phyloP scores from a whole-genome alignment of 2,797 vertebrate genomes.

The Tachyglossus aculeatus region DNA sequence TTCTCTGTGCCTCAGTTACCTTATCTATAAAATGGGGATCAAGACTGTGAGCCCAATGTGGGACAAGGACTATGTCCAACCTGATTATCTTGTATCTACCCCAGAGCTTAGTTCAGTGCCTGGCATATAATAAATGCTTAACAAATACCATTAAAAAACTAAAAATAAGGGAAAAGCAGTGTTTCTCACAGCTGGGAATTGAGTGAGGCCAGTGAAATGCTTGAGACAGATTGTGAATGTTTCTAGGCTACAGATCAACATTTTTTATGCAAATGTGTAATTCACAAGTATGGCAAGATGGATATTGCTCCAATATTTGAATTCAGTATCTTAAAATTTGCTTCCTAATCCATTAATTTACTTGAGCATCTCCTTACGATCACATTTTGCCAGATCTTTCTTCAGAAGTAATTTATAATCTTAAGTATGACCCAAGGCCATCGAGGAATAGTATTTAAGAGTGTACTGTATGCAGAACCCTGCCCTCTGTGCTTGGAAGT shows the following conservation, averaged over 20 bases:
- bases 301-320: slow-evolving; percentile 51
- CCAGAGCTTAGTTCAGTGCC: too few relatives aligned
- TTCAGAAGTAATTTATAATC: slow-evolving; percentile 31
- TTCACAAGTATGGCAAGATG: slow-evolving; percentile 57
- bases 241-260: slow-evolving; percentile 50
- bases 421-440: slow-evolving; percentile 3
- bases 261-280: slow-evolving; percentile 64
- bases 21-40: too few relatives aligned
- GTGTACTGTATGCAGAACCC: too few relatives aligned
- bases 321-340: slow-evolving; percentile 52
- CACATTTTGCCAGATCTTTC: slow-evolving; percentile 51
- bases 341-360: slow-evolving; percentile 64
- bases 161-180: too few relatives aligned
- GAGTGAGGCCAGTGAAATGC: background rate
- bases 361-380: slow-evolving; percentile 37
- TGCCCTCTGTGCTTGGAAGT: too few relatives aligned
- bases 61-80: too few relatives aligned
- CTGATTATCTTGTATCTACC: too few relatives aligned
- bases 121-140: too few relatives aligned
- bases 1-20: too few relatives aligned
- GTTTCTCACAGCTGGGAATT: slow-evolving; percentile 24
- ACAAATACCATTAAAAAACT: too few relatives aligned
- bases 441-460: too few relatives aligned
- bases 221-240: slow-evolving; percentile 56
- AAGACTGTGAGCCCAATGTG: too few relatives aligned